phyloP scores from a whole-genome alignment of 1,140 invertebrate species.

The Zaprionus ornatus region DNA sequence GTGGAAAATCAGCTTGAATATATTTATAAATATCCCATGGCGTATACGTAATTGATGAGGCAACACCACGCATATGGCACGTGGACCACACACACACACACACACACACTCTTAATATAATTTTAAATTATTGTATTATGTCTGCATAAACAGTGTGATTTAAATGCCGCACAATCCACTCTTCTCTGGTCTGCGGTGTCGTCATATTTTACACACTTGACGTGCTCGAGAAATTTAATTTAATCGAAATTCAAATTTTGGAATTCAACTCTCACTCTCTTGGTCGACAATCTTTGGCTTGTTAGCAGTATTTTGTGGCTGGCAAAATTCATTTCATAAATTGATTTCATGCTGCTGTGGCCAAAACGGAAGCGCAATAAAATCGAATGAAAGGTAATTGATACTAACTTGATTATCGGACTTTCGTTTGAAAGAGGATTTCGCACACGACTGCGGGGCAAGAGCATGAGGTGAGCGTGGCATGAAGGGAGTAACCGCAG shows the following conservation, averaged over 20 bases:
- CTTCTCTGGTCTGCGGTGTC: background rate
- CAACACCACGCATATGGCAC: constrained; percentile 24
- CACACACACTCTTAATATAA: background rate
- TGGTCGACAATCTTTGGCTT: constrained; percentile 14
- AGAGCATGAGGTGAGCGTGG: background rate
- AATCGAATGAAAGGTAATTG: constrained; percentile 29
- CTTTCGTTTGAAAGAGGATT: constrained; percentile 3
- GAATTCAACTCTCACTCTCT: background rate
- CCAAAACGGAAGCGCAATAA: constrained; percentile 22
- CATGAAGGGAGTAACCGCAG: background rate
- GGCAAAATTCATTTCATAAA: constrained; percentile 24
- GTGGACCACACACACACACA: background rate
- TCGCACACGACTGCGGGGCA: background rate
- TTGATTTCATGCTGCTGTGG: constrained; percentile 33
- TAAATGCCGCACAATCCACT: background rate
- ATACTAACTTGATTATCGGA: constrained; percentile 26
- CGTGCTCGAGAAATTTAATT: constrained; percentile 18
- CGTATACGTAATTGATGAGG: constrained; percentile 21
- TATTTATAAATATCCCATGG: constrained; percentile 3
- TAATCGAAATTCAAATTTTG: constrained; percentile 13
- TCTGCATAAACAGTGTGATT: constrained; percentile 31
- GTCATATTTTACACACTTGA: constrained; percentile 11
- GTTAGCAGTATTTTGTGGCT: constrained; percentile 14
- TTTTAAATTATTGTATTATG: background rate
- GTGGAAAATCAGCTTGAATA: constrained; percentile 17